phyloP scores from a whole-genome alignment of 2,113 vertebrate genomes.

The Toxotes chatareus region DNA sequence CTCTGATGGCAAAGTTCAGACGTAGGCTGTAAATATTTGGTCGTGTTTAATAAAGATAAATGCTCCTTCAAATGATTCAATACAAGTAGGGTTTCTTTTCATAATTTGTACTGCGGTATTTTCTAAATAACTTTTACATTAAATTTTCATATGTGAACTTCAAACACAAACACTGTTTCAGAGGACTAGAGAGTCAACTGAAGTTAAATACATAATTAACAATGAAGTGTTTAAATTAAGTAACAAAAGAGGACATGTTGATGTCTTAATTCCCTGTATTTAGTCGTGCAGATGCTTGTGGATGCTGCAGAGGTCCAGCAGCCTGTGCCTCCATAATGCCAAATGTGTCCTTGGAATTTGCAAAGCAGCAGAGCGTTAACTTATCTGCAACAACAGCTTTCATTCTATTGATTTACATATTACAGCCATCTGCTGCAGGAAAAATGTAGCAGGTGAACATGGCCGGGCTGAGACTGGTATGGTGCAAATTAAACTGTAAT shows the following conservation, averaged over 20 bases:
- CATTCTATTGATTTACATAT: conserved; percentile 34
- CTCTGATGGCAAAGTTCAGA: neutral
- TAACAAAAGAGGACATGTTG: neutral
- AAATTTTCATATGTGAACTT: neutral
- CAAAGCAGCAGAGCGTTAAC: conserved; percentile 33
- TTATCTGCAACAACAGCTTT: conserved; percentile 9
- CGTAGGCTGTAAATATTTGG: neutral
- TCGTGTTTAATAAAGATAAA: neutral
- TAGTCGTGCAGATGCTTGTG: conserved; percentile 15
- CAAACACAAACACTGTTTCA: neutral
- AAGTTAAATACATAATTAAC: neutral
- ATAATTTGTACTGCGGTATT: too few species aligned
- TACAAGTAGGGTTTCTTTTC: too few species aligned
- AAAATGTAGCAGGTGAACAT: conserved; percentile 19
- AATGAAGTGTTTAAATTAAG: neutral
- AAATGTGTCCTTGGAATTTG: conserved; percentile 40
- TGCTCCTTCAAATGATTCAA: neutral
- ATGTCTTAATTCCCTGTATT: neutral
- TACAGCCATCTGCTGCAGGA: conserved; percentile 9
- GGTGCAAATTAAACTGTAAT: neutral
- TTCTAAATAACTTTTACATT: too few species aligned
- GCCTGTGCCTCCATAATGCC: neutral
- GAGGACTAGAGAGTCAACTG: neutral
- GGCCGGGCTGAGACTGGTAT: neutral
- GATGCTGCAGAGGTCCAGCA: conserved; percentile 9